Evolutionary conservation across 2,113 vertebrate species (phyloP).

Genomic region (Cephalopterus ornatus): DNA sequence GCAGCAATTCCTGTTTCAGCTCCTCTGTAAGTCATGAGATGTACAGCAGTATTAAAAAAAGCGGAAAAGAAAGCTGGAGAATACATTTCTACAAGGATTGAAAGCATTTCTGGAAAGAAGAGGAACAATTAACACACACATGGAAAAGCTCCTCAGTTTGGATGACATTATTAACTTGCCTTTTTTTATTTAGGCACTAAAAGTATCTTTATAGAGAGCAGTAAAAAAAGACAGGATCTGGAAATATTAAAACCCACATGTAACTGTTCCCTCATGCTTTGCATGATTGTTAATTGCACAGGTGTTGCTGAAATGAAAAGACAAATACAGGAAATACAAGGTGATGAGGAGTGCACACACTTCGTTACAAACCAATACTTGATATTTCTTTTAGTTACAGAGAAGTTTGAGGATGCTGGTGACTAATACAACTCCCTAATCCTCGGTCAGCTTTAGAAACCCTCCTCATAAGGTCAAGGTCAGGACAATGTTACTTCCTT

Average conservation of each 20-base stretch:
- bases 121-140: neutral
- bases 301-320: neutral
- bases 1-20: neutral
- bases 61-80: neutral
- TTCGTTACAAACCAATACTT: neutral
- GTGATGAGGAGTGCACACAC: neutral
- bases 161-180: neutral
- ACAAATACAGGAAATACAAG: neutral
- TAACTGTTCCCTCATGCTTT: neutral
- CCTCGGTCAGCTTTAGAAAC: neutral
- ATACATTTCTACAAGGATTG: neutral
- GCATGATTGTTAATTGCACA: neutral
- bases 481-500: slow-evolving; percentile 5
- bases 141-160: neutral
- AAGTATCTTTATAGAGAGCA: neutral
- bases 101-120: neutral
- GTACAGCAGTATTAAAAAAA: neutral
- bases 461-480: neutral
- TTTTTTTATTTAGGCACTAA: neutral
- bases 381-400: neutral
- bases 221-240: neutral
- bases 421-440: neutral
- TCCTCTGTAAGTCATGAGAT: neutral
- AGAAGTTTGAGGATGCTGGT: neutral
- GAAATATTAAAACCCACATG: neutral